Evolutionary conservation across 2,797 vertebrate species (phyloP), one percentile per base, ranked within the genome.

Genomic region (Champsocephalus esox): DNA sequence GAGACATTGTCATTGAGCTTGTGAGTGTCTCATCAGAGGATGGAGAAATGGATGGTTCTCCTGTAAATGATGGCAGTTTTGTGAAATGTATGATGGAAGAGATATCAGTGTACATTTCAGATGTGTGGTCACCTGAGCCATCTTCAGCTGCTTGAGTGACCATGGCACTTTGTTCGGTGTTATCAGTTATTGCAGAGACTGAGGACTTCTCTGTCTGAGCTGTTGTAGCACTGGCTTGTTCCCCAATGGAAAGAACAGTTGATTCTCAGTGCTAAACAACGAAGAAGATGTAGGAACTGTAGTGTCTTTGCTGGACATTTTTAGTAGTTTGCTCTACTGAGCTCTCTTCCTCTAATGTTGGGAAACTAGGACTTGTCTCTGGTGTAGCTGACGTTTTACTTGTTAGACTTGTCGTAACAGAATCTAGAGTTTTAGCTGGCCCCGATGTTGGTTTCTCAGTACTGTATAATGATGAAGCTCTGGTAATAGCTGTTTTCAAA

Each of bases 121-220:
- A 12, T 0, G 66, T 75, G 8, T 59, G 12, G 51, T 72, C 69
- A 66, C 71, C 83, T 66, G 84, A 89, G 5, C 59, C 69, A n/a
- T 60, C 71, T 57, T 64, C 44, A 1, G 60, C 70, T 41, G 38
- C 44, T 63, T 76, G 9, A 9, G 45, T 46, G 0, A 50, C n/a
- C 9, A 44, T 3, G 28, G 74, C 50, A 19, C 49, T 57, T 24
- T 28, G 28, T 4, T 59, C 38, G 3, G 12, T 34, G 3, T 8
- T 8, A 0, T 1, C 54, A 14, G 61, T 19, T 5, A 66, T 1
- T 0, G 12, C 1, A 2, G 46, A 41, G 0, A 45, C 4, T 44
- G 80, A 68, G 0, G 45, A 3, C 5, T 34, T 21, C 24, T 63
- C 54, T 62, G 76, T 63, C 44, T 77, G 48, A 32, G 13, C 32